phyloP scores from a whole-genome alignment of 2,888 invertebrate species.

The Bombylius discolor region DNA sequence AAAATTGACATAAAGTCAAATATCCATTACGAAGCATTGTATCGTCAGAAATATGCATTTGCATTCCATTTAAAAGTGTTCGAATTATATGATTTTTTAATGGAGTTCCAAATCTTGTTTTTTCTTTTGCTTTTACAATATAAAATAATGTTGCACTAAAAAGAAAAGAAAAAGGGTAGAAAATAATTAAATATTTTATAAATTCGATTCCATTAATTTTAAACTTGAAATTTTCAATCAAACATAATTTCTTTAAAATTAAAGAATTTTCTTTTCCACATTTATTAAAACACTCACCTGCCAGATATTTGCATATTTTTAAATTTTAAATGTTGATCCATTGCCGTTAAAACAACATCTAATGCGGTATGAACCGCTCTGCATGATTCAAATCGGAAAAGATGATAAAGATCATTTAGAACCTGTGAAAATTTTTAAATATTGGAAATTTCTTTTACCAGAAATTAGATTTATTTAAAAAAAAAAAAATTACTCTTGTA shows the following conservation, averaged over 20 bases:
- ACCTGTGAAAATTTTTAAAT: conserved; percentile 40
- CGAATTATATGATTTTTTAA: conserved; percentile 69
- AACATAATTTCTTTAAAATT: too few relatives aligned
- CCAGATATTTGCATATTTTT: conserved; percentile 88
- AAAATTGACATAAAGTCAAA: conserved; percentile 85
- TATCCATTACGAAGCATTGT: conserved; percentile 96
- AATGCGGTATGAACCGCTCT: conserved; percentile 61
- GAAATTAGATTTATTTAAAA: not conserved
- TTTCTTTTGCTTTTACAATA: conserved; percentile 80
- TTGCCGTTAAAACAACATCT: conserved; percentile 71
- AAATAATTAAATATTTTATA: not conserved
- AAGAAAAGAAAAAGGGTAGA: conserved; percentile 13
- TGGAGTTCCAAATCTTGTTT: conserved; percentile 54
- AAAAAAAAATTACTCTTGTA: conserved; percentile 30
- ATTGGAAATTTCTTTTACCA: not conserved
- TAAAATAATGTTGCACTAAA: conserved; percentile 86
- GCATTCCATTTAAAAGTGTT: conserved; percentile 79
- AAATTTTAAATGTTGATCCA: conserved; percentile 75
- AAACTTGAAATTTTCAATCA: too few relatives aligned
- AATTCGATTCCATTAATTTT: too few relatives aligned
- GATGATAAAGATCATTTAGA: conserved; percentile 79
- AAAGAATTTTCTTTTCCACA: too few relatives aligned
- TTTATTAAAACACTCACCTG: conserved; percentile 43
- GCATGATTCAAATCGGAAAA: conserved; percentile 73
- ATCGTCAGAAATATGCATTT: conserved; percentile 67